Conservation (phyloP, 1,140 invertebrate species). For the Globodera ellingtonae region DNA sequence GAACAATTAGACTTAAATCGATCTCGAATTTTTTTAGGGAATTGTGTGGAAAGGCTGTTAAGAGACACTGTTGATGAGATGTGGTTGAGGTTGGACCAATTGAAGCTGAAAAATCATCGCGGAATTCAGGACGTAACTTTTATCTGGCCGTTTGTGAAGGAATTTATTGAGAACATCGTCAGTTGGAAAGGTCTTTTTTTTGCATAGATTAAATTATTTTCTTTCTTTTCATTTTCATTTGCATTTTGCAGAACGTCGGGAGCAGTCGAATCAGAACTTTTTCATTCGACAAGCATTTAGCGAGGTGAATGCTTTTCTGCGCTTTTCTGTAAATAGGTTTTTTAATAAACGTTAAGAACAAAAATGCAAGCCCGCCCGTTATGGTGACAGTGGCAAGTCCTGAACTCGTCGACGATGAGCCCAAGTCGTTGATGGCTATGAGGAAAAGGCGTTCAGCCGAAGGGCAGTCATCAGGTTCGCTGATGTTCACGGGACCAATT, state of each 20-base stretch:
- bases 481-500: not conserved
- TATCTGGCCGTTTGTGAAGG: slow-evolving; percentile 8
- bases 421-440: not conserved
- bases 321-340: no score
- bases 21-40: not conserved
- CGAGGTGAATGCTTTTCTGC: not conserved
- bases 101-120: not conserved
- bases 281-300: not conserved
- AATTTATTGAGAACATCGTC: not conserved
- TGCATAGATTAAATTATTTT: no score
- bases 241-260: not conserved
- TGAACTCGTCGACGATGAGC: not conserved
- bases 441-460: not conserved
- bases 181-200: slow-evolving; percentile 8
- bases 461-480: not conserved
- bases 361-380: not conserved
- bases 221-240: not conserved
- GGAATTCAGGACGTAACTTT: slow-evolving; percentile 5
- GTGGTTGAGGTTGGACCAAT: not conserved
- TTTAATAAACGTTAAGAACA: not conserved
- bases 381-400: not conserved
- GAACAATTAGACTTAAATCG: no score
- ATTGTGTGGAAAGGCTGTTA: not conserved
- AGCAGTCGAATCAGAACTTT: not conserved
- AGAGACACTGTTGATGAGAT: not conserved